Percentiles rank a stretch among this genome's conserved stretches.
phyloP scores from a whole-genome alignment of 2,113 vertebrate genomes.

The Danionella cerebrum region DNA sequence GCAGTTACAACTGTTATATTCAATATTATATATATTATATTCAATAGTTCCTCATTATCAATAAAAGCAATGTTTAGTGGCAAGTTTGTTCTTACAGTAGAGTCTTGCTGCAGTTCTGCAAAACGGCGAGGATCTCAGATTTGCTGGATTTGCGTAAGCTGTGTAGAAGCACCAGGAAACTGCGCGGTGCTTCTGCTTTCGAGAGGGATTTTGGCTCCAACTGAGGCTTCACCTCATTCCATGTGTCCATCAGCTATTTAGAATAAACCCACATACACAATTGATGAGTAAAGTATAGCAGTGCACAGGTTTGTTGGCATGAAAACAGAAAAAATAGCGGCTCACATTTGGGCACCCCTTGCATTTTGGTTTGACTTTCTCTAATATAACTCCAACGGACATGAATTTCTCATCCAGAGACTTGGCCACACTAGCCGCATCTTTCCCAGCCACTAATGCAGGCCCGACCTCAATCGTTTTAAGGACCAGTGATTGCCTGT shows the following conservation, averaged over 20 bases:
- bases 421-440: slow-evolving; percentile 68
- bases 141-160: slow-evolving; percentile 77
- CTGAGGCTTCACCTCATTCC: slow-evolving; percentile 68
- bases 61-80: background rate
- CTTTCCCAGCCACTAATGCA: slow-evolving; percentile 70
- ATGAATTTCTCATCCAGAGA: slow-evolving; percentile 72
- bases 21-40: too few species aligned
- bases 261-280: background rate
- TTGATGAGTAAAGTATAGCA: background rate
- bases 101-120: slow-evolving; percentile 75
- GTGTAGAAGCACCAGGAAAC: slow-evolving; percentile 83
- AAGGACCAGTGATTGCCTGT: slow-evolving; percentile 79
- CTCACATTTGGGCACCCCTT: slow-evolving; percentile 81
- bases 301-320: background rate
- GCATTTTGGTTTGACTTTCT: slow-evolving; percentile 66
- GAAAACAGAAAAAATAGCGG: slow-evolving; percentile 7
- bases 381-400: slow-evolving; percentile 70
- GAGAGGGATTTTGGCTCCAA: slow-evolving; percentile 80
- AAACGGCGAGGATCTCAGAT: slow-evolving; percentile 79
- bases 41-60: too few species aligned
- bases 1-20: too few species aligned
- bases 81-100: slow-evolving; percentile 73
- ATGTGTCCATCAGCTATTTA: slow-evolving; percentile 74
- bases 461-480: slow-evolving; percentile 69
- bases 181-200: slow-evolving; percentile 70